Base-by-base conservation (phyloP, 2,888 invertebrate genomes). In the Parochlus steinenii region DNA sequence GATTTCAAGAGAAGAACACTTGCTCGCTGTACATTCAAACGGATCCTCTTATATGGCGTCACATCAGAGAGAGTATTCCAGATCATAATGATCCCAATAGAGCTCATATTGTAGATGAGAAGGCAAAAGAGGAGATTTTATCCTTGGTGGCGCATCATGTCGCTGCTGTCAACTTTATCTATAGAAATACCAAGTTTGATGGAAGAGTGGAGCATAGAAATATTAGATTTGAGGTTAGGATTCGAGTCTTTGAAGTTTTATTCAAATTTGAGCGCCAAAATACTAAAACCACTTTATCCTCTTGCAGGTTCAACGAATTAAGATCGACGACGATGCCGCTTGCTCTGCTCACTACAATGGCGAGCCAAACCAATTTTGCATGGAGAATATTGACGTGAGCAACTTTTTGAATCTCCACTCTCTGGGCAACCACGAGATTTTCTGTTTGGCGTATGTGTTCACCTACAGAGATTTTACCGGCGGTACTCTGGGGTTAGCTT, bases 391-490 rank as follows among this genome's bases (percentile, higher is more conserved):
- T 51, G 98, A 99, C 58, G 98, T 98, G 42, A 93, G 92, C 48
- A 98, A 98, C 64, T 98, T 95, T 62, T 69, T 98, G 39, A 98
- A 98, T 62, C 71, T 97, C 28, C 97, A 98, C 60, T 97, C 97
- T 8, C 67, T 95, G 43, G 82, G 85, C 38, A 90, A 98, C 63
- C 98, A 98, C 57, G 87, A 95, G 51, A 87, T 87, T 58, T 99
- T 97, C 63, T 99, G 98, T 55, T 71, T 99, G 42, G 97, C 98
- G n/a, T 99, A 97, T 57, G 90, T 98, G 41, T 95, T 99, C 62
- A 98, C 98, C 1, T 87, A 87, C 56, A 72, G 93, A 49, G 97
- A 98, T 60, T 98, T 98, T 56, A 90, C 90, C 14, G 93, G 93
- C 6, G 98, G 98, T 40, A 98, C 98, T 12, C 67, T 98, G 26